These are phyloP conservation scores for Elaeidobius kamerunicus DNA, from an alignment of 2,888 invertebrate genomes.

Conservation along the genomic window DNA sequence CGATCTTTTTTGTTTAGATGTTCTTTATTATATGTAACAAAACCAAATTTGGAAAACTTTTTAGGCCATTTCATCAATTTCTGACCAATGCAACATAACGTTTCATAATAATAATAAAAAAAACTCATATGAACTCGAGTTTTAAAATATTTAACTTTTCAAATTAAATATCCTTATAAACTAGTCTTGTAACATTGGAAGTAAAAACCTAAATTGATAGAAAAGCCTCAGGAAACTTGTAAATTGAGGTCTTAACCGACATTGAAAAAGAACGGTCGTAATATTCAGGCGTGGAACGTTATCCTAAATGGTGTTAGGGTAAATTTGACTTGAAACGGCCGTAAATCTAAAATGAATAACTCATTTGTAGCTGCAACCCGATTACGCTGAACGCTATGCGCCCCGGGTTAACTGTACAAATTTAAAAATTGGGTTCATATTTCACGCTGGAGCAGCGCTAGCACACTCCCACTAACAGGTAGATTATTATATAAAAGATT, in stretches of 20 bases:
- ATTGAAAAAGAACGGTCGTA: constrained; percentile 22
- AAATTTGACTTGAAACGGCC: constrained; percentile 44
- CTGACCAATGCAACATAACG: no score
- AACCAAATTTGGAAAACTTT: no score
- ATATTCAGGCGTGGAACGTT: constrained; percentile 18
- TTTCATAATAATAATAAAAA: no score
- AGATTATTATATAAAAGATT: constrained; percentile 29
- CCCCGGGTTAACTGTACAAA: constrained; percentile 45
- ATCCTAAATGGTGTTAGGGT: constrained; percentile 30
- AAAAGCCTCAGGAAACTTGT: constrained; percentile 13
- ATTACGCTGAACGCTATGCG: constrained; percentile 42
- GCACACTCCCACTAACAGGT: constrained; percentile 30
- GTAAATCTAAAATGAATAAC: constrained; percentile 48
- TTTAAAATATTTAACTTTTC: no score
- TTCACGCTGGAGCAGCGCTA: constrained; percentile 33
- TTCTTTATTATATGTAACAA: no score
- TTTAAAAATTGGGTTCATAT: constrained; percentile 47
- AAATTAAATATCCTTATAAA: no score
- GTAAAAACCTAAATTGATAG: neutral
- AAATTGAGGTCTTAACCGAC: constrained; percentile 20
- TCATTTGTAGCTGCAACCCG: constrained; percentile 45
- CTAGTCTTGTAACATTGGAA: constrained; percentile 3
- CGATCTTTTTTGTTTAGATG: no score
- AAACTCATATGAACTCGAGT: no score
- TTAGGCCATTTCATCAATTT: no score